Percentiles rank a stretch among this genome's conserved stretches.
These are phyloP conservation scores for Mantis religiosa DNA, from an alignment of 2,888 invertebrate species.

Conservation along the genomic window DNA sequence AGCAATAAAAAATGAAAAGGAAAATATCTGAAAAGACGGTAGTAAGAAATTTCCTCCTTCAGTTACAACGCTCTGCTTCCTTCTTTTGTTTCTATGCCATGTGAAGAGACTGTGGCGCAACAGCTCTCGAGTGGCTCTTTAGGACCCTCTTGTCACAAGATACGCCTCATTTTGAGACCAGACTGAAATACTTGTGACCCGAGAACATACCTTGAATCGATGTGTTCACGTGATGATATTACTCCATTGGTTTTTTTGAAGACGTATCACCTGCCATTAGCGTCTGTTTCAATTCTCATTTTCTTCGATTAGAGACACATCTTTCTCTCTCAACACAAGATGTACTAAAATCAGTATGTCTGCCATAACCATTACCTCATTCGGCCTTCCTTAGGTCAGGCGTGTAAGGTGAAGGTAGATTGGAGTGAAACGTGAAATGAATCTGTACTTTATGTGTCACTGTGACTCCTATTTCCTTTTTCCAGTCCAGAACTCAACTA, in stretches of 20 bases:
- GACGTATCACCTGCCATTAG: not conserved
- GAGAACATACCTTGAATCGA: not conserved
- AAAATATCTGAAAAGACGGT: not conserved
- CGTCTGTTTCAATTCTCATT: no score
- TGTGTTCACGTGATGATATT: not conserved
- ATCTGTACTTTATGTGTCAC: no score
- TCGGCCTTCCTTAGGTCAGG: no score
- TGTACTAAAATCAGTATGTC: no score
- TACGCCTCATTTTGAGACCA: not conserved
- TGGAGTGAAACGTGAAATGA: no score
- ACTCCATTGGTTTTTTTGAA: not conserved
- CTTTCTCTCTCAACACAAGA: no score
- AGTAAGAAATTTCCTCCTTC: not conserved
- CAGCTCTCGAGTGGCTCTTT: not conserved
- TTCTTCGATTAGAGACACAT: no score
- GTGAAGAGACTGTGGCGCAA: not conserved
- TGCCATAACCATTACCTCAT: no score
- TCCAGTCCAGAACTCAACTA: no score
- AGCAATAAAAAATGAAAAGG: no score
- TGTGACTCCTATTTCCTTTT: no score
- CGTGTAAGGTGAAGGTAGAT: no score
- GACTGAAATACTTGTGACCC: not conserved
- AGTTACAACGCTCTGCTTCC: not conserved
- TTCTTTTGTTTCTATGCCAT: not conserved
- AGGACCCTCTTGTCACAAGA: not conserved